Evolutionary conservation across 1,140 invertebrate species (phyloP).

Genomic region (Cydia splendana): DNA sequence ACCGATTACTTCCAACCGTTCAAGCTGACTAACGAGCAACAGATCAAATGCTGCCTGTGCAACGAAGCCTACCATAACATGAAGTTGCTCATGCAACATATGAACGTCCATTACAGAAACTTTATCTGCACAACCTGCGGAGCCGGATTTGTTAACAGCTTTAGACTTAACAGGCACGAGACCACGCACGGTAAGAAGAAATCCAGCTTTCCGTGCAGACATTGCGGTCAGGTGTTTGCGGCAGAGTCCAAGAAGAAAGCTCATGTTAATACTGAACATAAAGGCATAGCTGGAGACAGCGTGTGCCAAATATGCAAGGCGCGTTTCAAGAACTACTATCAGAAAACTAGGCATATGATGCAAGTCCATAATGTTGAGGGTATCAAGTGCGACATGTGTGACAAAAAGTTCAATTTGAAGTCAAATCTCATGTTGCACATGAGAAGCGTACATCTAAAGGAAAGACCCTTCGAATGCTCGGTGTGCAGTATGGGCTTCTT

Average conservation of each 20-base stretch:
- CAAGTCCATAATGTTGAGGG: constrained; percentile 69
- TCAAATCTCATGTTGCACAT: constrained; percentile 70
- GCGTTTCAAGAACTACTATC: constrained; percentile 73
- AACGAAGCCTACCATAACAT: constrained; percentile 67
- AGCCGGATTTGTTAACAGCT: constrained; percentile 70
- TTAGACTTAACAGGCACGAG: constrained; percentile 65
- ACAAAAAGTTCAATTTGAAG: constrained; percentile 69
- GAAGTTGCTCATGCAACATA: constrained; percentile 72
- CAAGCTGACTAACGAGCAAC: constrained; percentile 63
- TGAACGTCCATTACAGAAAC: constrained; percentile 71
- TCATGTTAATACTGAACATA: constrained; percentile 69
- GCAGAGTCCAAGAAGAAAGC: constrained; percentile 70
- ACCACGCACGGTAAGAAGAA: constrained; percentile 69
- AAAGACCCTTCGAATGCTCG: constrained; percentile 67
- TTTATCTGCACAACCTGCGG: constrained; percentile 72
- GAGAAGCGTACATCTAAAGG: constrained; percentile 70
- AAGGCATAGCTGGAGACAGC: constrained; percentile 70
- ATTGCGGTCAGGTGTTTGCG: constrained; percentile 64
- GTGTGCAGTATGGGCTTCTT: constrained; percentile 73
- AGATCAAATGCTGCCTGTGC: constrained; percentile 68
- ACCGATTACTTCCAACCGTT: constrained; percentile 73
- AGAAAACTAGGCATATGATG: constrained; percentile 73
- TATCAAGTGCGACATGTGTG: constrained; percentile 68
- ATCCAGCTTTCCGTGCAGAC: constrained; percentile 59
- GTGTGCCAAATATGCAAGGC: constrained; percentile 72